Evolutionary conservation across 1,140 invertebrate species (phyloP), one percentile per base, ranked within the genome.

Genomic region (Thaumatotibia leucotreta): DNA sequence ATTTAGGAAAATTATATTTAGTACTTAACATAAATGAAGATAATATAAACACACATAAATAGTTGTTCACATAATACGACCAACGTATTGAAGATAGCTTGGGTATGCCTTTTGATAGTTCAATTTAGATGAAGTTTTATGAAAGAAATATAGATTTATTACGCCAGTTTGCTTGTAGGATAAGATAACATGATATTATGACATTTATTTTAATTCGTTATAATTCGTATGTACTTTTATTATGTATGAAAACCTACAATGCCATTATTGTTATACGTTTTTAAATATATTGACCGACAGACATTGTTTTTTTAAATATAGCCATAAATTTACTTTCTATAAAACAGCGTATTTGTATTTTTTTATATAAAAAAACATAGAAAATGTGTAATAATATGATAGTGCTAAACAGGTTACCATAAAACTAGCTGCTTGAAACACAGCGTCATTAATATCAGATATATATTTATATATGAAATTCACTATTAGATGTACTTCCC

Each of bases 161-260:
- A 58, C 23, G 24, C 52, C 23, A 17, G 52, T 58, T 58, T 58
- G 52, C 52, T 58, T 14, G 24, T 58, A 58, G 52, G 9, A 58
- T 58, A 58, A 58, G n/a, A 58, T 27, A 58, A n/a, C 6, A 58
- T 58, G 52, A 58, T 58, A 58, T 58, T 58, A 58, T 58, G 52
- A 58, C 52, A 58, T 20, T n/a, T 45, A n/a, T 39, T n/a, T 39
- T 11, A 33, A n/a, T 54, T 8, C n/a, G 11, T 24, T 54, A 9
- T 23, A 54, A 8, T 24, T 52, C 22, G 9, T 27, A 23, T 14
- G 8, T 29, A 27, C n/a, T 11, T 11, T 54, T 54, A 11, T 29
- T 6, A 6, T 27, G 14, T 58, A 58, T 54, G 10, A 27, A 27
- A 58, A 58, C n/a, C 1, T 17, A 45, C 17, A 14, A 45, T 8